Base-by-base conservation (phyloP, 2,888 invertebrate species). In the Drosophila stalkeri region DNA sequence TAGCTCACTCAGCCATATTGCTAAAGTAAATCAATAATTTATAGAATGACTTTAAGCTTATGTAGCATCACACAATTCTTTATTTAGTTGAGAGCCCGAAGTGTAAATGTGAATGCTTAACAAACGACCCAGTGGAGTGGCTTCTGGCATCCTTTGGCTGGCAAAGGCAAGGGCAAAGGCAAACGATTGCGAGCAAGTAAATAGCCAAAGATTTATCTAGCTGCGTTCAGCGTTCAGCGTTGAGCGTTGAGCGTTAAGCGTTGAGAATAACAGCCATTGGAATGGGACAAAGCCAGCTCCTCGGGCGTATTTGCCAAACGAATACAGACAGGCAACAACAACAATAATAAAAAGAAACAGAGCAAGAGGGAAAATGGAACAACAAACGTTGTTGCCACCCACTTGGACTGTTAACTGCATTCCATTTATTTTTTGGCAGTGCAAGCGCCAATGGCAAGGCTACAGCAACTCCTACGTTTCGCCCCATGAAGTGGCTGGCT, bases 151-250 rank as follows among this genome's bases (percentile, higher is more conserved):
- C 44, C 57, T 23, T 47, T 37, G 31, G 46, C 37, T 56, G 43
- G 47, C 57, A 49, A 51, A 60, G 52, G 66, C 73, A 49, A 55
- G 56, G 56, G 66, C 73, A 47, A 27, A 49, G 23, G 33, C 33
- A 74, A 69, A 52, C 47, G 47, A 31, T 47, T 66, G 46, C 60
- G 56, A 51, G 70, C 66, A 72, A 73, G 47, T 56, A 82, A 85
- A 85, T 83, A 75, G 85, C 86, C 52, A 86, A 78, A 79, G 83
- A 83, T 88, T 85, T 87, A 85, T 83, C 77, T 81, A 66, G 63
- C 73, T 72, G 64, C 72, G 69, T 46, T 66, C 55, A 63, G 64
- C 72, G 69, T 46, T 66, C 55, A 63, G 73, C 70, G 62, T 49
- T 43, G 56, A 64, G 66, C 27, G 27, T 5, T 27, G 5, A 27